These are phyloP conservation scores for Leptinotarsa haldemani DNA, from an alignment of 2,888 invertebrate genomes.

Conservation along the genomic window DNA sequence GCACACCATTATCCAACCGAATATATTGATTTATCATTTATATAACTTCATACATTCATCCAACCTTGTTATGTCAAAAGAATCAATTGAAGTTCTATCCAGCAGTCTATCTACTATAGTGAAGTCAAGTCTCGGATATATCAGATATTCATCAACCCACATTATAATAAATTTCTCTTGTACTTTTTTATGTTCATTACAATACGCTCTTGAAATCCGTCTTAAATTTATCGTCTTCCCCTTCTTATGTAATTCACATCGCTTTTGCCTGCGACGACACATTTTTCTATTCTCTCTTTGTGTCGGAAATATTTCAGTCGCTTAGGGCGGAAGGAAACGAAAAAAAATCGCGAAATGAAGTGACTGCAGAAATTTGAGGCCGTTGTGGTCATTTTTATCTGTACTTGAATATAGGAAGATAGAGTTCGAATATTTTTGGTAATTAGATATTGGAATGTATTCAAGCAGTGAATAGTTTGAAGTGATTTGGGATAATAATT, in stretches of 20 bases:
- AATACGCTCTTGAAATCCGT: slow-evolving; percentile 56
- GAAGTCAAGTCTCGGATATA: background rate
- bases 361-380: background rate
- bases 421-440: no score
- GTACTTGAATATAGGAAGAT: no score
- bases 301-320: slow-evolving; percentile 57
- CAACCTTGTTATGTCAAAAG: no score
- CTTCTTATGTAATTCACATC: slow-evolving; percentile 59
- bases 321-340: slow-evolving; percentile 45
- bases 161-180: slow-evolving; percentile 56
- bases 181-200: slow-evolving; percentile 57
- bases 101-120: background rate
- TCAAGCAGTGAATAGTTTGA: no score
- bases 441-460: no score
- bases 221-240: slow-evolving; percentile 58
- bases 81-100: background rate
- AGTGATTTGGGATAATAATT: no score
- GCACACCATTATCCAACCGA: no score
- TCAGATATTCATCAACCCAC: slow-evolving; percentile 54
- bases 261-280: slow-evolving; percentile 59
- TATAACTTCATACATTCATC: no score
- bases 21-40: no score
- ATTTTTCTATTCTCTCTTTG: slow-evolving; percentile 58
- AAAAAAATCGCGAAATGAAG: background rate
- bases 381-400: background rate